Evolutionary conservation across 2,888 invertebrate genomes (phyloP).

Genomic region (Ochropleura plecta): DNA sequence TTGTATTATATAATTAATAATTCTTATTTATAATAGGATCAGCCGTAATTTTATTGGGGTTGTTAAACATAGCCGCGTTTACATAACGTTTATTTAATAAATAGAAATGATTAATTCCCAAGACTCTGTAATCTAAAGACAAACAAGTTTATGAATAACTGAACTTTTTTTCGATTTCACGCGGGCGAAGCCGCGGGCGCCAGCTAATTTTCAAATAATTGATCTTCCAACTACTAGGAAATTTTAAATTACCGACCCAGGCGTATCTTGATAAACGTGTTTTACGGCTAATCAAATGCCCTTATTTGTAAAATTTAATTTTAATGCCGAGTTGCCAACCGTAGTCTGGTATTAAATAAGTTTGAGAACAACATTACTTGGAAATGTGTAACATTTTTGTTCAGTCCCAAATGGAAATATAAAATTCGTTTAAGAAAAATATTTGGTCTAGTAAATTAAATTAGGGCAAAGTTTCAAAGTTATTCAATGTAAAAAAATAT

Average conservation of each 20-base stretch:
- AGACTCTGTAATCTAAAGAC: too few species aligned
- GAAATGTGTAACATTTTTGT: constrained; percentile 19
- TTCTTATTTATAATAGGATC: too few species aligned
- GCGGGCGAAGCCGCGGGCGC: too few species aligned
- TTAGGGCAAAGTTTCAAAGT: background rate
- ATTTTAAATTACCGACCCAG: constrained; percentile 34
- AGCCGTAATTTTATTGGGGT: too few species aligned
- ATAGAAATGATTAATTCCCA: too few species aligned
- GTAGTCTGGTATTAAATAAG: constrained; percentile 19
- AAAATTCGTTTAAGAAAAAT: constrained; percentile 23
- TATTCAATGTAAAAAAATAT: constrained; percentile 5
- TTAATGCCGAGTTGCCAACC: constrained; percentile 18
- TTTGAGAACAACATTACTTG: constrained; percentile 16
- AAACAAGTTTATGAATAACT: too few species aligned
- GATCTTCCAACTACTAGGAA: constrained; percentile 15
- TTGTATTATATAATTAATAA: too few species aligned
- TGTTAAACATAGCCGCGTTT: too few species aligned
- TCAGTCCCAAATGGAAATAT: constrained; percentile 14
- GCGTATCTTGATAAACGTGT: constrained; percentile 39
- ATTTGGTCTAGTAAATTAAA: constrained; percentile 32
- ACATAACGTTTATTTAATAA: too few species aligned
- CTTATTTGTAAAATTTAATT: constrained; percentile 50
- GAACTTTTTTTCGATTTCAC: too few species aligned
- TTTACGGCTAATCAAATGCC: constrained; percentile 39
- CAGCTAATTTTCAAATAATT: constrained; percentile 31